Base-by-base conservation (phyloP, 2,797 vertebrate genomes). In the Enteromius thamalakanensis region DNA sequence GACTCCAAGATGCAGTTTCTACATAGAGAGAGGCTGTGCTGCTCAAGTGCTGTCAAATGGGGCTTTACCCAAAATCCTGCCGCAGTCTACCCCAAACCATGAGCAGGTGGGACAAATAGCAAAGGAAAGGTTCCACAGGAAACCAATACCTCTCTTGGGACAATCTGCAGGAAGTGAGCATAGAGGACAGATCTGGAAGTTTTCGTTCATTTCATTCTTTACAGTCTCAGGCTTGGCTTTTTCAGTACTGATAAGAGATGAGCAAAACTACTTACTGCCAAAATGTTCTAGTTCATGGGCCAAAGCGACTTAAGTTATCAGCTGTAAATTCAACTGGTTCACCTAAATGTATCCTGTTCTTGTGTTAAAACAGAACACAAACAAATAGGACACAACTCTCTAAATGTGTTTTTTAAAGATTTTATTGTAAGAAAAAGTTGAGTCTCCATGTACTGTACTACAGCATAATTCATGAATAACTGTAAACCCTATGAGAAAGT, bases 1-100 rank as follows among this genome's bases (percentile, higher is more conserved):
- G 80, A 82, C 47, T 76, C 0, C 87, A 76, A 86, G 74, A 87
- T 80, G 83, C 80, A 84, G 60, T 75, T 79, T 75, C 75, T 75
- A 78, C 58, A 26, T 26, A 77, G 64, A 84, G 79, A 68, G 71
- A 82, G 60, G 47, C 34, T 79, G 71, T 53, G 14, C 79, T 71
- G 58, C 69, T 82, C 62, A 84, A 82, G 82, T 40, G 75, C 69
- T 81, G 68, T 42, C 21, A 82, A 81, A 53, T 68, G 81, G n/a
- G 77, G 77, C 79, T 83, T 85, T 83, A 51, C 21, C 69, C 47
- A 32, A 37, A 72, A 74, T 75, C 68, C 37, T 74, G 67, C 47
- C 26, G 53, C 42, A 17, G 42, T 83, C 51, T 32, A 29, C 29
- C 26, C n/a, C n/a, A 37, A 80, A 76, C 70, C 76, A 78, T 26